These are phyloP conservation scores for Gephyroberyx darwinii DNA, from an alignment of 2,797 vertebrate genomes.

Conservation along the genomic window DNA sequence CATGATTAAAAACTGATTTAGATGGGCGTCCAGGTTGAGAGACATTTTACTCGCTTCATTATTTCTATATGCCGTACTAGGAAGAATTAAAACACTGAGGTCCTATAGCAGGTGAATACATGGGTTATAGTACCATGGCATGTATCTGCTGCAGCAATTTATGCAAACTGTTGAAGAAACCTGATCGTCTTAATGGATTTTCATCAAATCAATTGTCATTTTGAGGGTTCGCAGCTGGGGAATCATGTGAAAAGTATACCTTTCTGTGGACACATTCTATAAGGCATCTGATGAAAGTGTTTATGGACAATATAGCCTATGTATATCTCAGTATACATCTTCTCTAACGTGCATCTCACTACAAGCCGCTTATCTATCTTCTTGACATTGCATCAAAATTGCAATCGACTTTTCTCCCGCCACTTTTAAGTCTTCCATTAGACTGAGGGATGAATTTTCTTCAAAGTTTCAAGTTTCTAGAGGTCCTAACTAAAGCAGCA, in stretches of 20 bases:
- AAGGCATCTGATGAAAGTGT: conserved; percentile 5
- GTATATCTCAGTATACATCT: conserved; percentile 48
- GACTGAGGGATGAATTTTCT: conserved; percentile 4
- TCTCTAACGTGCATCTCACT: conserved; percentile 21
- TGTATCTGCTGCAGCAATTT: conserved; percentile 25
- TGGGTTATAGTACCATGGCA: conserved; percentile 22
- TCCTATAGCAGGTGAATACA: conserved; percentile 39
- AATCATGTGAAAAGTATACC: background rate
- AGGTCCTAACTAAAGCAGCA: conserved; percentile 21
- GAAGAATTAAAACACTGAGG: conserved; percentile 64
- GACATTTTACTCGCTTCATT: conserved; percentile 72
- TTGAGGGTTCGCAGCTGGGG: background rate
- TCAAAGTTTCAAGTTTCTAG: conserved; percentile 16
- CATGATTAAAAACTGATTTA: conserved; percentile 86
- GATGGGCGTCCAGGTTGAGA: conserved; percentile 50
- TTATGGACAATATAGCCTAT: conserved; percentile 27
- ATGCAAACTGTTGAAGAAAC: conserved; percentile 44
- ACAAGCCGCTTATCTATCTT: conserved; percentile 8
- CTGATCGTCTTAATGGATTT: conserved; percentile 29
- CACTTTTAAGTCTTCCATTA: background rate
- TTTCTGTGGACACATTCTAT: conserved; percentile 9
- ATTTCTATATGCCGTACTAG: conserved; percentile 70
- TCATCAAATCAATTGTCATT: background rate
- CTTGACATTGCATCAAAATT: conserved; percentile 29
- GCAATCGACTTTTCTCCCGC: background rate